phyloP scores from a whole-genome alignment of 2,797 vertebrate species.

The Cyprinella venusta region DNA sequence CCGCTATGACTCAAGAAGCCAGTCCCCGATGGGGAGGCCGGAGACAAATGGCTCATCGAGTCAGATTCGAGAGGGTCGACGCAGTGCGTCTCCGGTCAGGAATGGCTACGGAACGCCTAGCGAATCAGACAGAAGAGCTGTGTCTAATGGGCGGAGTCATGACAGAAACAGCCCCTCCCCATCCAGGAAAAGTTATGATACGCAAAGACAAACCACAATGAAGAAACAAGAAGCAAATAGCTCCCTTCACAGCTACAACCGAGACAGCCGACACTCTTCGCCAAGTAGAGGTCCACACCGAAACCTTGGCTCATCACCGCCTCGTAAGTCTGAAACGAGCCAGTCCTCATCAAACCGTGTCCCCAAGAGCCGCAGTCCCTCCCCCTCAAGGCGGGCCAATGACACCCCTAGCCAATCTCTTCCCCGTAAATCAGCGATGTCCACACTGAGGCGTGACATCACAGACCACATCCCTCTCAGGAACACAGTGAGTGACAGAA shows the following conservation, averaged over 20 bases:
- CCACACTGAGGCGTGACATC: constrained; percentile 57
- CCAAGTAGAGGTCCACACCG: constrained; percentile 63
- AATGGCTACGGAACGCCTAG: constrained; percentile 76
- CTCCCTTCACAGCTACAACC: constrained; percentile 24
- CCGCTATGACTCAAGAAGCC: constrained; percentile 62
- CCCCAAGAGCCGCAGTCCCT: constrained; percentile 58
- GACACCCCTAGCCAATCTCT: constrained; percentile 37
- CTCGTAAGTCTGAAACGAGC: constrained; percentile 61
- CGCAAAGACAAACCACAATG: constrained; percentile 9
- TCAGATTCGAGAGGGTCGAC: constrained; percentile 54
- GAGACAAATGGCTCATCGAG: background rate
- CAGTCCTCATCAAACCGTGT: constrained; percentile 57
- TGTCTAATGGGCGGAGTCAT: constrained; percentile 37
- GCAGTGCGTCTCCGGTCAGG: constrained; percentile 74
- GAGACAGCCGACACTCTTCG: constrained; percentile 54
- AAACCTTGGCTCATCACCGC: constrained; percentile 52
- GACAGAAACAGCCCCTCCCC: constrained; percentile 49
- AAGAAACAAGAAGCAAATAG: constrained; percentile 43
- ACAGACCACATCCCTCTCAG: constrained; percentile 68
- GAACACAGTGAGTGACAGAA: constrained; percentile 62
- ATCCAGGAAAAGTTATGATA: constrained; percentile 44
- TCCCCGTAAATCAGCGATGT: constrained; percentile 43
- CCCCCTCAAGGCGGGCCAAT: constrained; percentile 21
- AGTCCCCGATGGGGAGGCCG: constrained; percentile 52
- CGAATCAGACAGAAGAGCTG: constrained; percentile 63